Evolutionary conservation across 2,113 vertebrate genomes (phyloP).

Genomic region (Lepidothrix coronata): DNA sequence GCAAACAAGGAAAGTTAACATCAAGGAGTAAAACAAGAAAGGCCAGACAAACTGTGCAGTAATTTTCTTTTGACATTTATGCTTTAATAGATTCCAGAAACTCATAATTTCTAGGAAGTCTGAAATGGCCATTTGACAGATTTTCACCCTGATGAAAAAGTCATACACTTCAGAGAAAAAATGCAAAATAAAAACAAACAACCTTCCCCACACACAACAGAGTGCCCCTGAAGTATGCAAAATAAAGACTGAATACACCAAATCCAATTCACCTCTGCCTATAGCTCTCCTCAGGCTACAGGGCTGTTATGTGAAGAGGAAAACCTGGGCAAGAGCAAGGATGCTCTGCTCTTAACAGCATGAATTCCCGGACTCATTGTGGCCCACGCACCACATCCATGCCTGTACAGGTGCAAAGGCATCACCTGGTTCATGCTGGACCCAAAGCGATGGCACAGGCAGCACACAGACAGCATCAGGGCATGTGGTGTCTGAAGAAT

Average conservation of each 20-base stretch:
- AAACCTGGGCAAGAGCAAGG: not conserved
- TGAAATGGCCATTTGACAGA: slow-evolving; percentile 58
- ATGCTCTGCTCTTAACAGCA: not conserved
- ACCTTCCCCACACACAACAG: not conserved
- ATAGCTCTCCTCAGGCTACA: not conserved
- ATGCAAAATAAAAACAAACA: slow-evolving; percentile 43
- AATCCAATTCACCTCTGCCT: not conserved
- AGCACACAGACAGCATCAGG: not conserved
- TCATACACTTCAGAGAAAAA: slow-evolving; percentile 41
- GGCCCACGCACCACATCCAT: not conserved
- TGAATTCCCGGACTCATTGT: not conserved
- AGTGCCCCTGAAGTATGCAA: not conserved
- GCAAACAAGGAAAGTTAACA: slow-evolving; percentile 35
- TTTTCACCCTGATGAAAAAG: slow-evolving; percentile 61
- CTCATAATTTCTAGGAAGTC: slow-evolving; percentile 63
- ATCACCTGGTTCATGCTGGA: not conserved
- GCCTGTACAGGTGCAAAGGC: not conserved
- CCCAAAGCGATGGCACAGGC: not conserved
- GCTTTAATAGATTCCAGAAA: slow-evolving; percentile 78
- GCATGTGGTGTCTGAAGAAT: not conserved
- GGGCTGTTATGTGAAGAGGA: not conserved
- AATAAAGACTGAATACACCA: not conserved
- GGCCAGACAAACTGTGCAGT: slow-evolving; percentile 58
- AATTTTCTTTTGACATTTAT: slow-evolving; percentile 76
- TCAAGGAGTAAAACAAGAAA: slow-evolving; percentile 58